Evolutionary conservation across 2,797 vertebrate species (phyloP).

Genomic region (Phataginus tetradactyla): DNA sequence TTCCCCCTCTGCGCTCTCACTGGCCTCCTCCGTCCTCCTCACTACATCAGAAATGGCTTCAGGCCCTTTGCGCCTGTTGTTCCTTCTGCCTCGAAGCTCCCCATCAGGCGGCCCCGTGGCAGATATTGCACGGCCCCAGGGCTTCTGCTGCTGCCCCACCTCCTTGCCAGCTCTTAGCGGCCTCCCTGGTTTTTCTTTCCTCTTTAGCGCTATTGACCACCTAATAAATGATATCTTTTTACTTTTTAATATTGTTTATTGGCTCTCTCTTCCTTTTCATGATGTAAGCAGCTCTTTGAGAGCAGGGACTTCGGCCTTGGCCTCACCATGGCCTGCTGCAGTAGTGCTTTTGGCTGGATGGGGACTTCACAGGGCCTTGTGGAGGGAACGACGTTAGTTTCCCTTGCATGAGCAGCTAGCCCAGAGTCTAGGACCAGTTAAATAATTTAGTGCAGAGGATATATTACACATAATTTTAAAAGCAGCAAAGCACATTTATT

Average conservation of each 20-base stretch:
- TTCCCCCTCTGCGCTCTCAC: not conserved
- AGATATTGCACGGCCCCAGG: not conserved
- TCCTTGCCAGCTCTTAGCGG: not conserved
- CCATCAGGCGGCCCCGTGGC: not conserved
- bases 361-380: not conserved
- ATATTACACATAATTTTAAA: not conserved
- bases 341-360: not conserved
- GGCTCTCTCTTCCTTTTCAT: not conserved
- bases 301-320: not conserved
- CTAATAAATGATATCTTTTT: not conserved
- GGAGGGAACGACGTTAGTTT: not conserved
- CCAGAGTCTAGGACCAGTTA: not conserved
- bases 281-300: not conserved
- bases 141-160: not conserved
- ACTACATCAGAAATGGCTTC: not conserved
- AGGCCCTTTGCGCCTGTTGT: not conserved
- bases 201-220: not conserved
- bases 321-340: not conserved
- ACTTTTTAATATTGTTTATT: not conserved
- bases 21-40: not conserved
- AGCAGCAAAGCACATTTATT: not conserved
- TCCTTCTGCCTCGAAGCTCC: not conserved
- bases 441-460: not conserved
- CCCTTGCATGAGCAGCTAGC: not conserved
- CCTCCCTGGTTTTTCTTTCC: not conserved